phyloP scores from a whole-genome alignment of 2,113 vertebrate species.

The Chamaetylas fuelleborni region DNA sequence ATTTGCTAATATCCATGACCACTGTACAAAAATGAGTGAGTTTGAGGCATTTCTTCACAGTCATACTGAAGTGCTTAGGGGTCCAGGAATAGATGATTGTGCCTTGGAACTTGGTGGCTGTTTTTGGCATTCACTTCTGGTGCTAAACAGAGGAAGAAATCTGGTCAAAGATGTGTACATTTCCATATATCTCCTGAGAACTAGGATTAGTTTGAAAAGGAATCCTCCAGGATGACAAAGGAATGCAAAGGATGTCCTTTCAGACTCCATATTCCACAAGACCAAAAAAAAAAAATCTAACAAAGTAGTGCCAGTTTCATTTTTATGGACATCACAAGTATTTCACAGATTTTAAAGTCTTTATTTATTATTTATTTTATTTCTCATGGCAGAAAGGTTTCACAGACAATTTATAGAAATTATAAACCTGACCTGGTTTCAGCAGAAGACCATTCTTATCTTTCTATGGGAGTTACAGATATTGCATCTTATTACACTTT shows the following conservation, averaged over 20 bases:
- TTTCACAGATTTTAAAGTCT: background rate
- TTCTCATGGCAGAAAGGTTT: background rate
- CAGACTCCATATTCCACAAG: background rate
- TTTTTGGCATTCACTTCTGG: background rate
- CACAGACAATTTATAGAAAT: accelerated
- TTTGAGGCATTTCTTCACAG: background rate
- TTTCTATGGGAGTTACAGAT: background rate
- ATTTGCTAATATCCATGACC: background rate
- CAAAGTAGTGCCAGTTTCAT: background rate
- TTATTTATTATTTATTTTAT: background rate
- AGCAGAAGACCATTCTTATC: background rate
- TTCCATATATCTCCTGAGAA: background rate
- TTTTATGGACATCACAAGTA: background rate
- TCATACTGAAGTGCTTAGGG: background rate
- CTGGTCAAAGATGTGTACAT: background rate
- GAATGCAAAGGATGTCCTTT: background rate
- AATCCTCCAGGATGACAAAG: background rate
- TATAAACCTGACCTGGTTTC: background rate
- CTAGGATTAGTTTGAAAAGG: background rate
- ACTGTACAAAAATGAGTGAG: background rate
- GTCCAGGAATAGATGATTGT: background rate
- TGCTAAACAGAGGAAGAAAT: background rate
- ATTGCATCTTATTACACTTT: background rate
- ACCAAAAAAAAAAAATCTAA: background rate
- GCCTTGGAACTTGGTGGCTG: background rate